Conservation (phyloP, 37 sponge, comb jelly and placozoan species). For the Ianthella basta region DNA sequence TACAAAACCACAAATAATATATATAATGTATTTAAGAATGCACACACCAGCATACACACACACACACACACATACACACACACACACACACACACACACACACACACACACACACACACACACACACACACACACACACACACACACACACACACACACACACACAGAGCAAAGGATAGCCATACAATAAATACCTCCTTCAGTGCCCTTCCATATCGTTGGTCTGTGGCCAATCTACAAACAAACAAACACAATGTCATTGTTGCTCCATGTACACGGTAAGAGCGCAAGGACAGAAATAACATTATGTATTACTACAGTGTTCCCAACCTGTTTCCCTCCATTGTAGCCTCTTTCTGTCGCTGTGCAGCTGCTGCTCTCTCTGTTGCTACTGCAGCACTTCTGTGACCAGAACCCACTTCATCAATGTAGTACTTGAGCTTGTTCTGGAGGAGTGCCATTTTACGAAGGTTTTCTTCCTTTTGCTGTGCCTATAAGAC, state of each 20-base stretch:
- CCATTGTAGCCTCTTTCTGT: background rate
- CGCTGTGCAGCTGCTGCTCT: background rate
- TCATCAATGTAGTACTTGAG: slow-evolving; percentile 18
- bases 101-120: too few relatives aligned
- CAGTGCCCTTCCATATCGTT: slow-evolving; percentile 6
- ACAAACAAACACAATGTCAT: too few relatives aligned
- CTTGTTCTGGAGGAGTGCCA: slow-evolving; percentile 8
- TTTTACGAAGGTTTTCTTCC: background rate
- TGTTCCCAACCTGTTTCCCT: background rate
- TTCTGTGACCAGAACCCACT: slow-evolving; percentile 3
- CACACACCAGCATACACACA: slow-evolving; percentile 1
- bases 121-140: too few relatives aligned
- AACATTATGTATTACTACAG: background rate
- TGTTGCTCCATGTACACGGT: too few relatives aligned
- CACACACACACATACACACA: slow-evolving; percentile 11
- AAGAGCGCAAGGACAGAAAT: background rate
- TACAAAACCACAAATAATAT: too few relatives aligned
- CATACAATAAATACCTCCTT: too few relatives aligned
- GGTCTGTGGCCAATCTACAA: background rate
- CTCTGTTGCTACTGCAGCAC: background rate
- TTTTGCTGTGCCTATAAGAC: background rate
- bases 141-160: too few relatives aligned
- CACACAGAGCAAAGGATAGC: too few relatives aligned
- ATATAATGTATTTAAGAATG: background rate
- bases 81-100: too few relatives aligned